These are phyloP conservation scores for Tupiocoris notatus DNA, from an alignment of 2,888 invertebrate species.

Conservation along the genomic window DNA sequence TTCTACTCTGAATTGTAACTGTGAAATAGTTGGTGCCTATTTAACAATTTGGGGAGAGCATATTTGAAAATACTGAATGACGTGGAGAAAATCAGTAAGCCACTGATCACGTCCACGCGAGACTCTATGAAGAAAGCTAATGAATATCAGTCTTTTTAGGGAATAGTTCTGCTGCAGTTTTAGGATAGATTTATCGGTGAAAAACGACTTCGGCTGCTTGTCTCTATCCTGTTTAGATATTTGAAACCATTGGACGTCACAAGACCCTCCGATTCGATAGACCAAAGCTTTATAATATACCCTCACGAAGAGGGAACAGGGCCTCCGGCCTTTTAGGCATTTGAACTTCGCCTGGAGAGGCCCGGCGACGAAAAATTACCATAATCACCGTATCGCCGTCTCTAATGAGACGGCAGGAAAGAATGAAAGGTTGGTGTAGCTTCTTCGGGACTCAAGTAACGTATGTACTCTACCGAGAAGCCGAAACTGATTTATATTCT, in stretches of 20 bases:
- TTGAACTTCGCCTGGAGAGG: not conserved
- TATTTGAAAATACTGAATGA: too few species aligned
- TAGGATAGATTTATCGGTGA: not conserved
- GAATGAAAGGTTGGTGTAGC: not conserved
- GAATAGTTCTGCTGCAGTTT: too few species aligned
- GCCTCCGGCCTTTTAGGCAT: not conserved
- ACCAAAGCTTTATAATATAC: too few species aligned
- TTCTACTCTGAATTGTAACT: too few species aligned
- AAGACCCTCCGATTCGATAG: not conserved
- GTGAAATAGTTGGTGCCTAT: too few species aligned
- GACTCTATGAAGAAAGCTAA: too few species aligned
- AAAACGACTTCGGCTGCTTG: not conserved
- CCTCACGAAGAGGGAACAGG: too few species aligned
- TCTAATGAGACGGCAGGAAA: slow-evolving; percentile 19
- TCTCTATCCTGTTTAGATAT: too few species aligned
- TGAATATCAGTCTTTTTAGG: too few species aligned
- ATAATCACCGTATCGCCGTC: slow-evolving; percentile 27
- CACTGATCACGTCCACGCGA: too few species aligned
- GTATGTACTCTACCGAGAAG: not conserved
- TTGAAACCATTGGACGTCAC: not conserved
- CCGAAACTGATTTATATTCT: slow-evolving; percentile 18
- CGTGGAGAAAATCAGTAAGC: too few species aligned
- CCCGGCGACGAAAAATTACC: slow-evolving; percentile 22
- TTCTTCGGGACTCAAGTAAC: not conserved
- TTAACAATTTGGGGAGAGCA: too few species aligned